A percentile compares a stretch with the other conserved stretches of the same genome.
phyloP scores from a whole-genome alignment of 1,140 invertebrate species.

The Macrostomum lignano region DNA sequence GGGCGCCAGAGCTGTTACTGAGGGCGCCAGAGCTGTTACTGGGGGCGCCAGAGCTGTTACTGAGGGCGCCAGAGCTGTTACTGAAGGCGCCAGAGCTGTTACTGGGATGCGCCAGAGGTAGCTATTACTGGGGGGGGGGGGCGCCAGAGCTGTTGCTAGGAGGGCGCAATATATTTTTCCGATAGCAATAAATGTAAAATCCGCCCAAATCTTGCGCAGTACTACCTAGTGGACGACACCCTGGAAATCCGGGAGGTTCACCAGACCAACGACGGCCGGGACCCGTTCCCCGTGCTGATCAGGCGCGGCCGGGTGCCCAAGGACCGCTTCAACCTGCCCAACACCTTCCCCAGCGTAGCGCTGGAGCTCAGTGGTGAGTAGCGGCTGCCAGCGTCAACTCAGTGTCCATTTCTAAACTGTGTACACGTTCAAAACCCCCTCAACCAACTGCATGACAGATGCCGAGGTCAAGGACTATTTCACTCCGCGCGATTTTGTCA shows the following conservation, averaged over 20 bases:
- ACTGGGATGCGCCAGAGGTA: no score
- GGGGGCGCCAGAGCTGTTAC: no score
- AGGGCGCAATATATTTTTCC: no score
- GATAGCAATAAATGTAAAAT: no score
- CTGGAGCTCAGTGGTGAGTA: constrained; percentile 36
- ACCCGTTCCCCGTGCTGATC: constrained; percentile 42
- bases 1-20: no score
- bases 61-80: no score
- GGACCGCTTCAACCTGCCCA: constrained; percentile 40
- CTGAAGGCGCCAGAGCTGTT: no score
- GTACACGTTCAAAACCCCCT: constrained; percentile 19
- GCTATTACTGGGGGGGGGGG: no score
- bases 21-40: no score
- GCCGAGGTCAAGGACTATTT: constrained; percentile 37
- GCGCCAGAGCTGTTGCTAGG: no score
- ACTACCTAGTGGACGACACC: constrained; percentile 48
- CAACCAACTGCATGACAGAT: no score
- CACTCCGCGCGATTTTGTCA: constrained; percentile 40
- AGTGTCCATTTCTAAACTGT: constrained; percentile 27
- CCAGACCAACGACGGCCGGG: constrained; percentile 37
- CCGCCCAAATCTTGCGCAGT: constrained; percentile 37
- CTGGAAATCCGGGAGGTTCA: constrained; percentile 44
- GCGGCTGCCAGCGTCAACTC: no score
- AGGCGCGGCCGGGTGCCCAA: constrained; percentile 46
- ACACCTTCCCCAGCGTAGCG: constrained; percentile 20